phyloP scores from a whole-genome alignment of 2,888 invertebrate species.

The Drosophila yooni region DNA sequence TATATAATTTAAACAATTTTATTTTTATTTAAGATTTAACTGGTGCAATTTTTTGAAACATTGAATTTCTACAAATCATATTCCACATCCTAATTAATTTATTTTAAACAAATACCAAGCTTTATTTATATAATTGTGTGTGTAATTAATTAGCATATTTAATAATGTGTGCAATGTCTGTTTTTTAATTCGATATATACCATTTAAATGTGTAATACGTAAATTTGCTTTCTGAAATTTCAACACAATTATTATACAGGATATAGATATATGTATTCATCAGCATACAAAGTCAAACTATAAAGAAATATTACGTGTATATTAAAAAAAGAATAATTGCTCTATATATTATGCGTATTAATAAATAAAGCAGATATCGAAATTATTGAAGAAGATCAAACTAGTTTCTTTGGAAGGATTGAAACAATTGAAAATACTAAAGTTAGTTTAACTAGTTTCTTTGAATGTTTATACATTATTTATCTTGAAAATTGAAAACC shows the following conservation, averaged over 20 bases:
- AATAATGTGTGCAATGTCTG: conserved; percentile 41
- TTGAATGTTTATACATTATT: background rate
- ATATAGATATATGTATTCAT: conserved; percentile 16
- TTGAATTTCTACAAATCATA: conserved; percentile 18
- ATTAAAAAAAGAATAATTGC: conserved; percentile 19
- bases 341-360: conserved; percentile 18
- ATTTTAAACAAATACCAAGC: conserved; percentile 49
- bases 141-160: conserved; percentile 35
- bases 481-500: background rate
- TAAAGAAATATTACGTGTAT: conserved; percentile 37
- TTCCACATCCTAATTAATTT: conserved; percentile 28
- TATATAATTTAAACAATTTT: background rate
- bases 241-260: conserved; percentile 5
- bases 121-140: conserved; percentile 63
- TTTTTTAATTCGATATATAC: conserved; percentile 4
- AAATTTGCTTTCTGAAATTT: conserved; percentile 11
- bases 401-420: background rate
- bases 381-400: background rate
- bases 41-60: conserved; percentile 12
- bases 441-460: background rate
- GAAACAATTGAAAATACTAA: too few species aligned
- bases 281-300: conserved; percentile 28
- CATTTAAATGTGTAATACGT: conserved; percentile 15
- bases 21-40: conserved; percentile 4
- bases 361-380: conserved; percentile 22